phyloP scores from a whole-genome alignment of 1,140 invertebrate genomes.

The Metopolophium dirhodum region DNA sequence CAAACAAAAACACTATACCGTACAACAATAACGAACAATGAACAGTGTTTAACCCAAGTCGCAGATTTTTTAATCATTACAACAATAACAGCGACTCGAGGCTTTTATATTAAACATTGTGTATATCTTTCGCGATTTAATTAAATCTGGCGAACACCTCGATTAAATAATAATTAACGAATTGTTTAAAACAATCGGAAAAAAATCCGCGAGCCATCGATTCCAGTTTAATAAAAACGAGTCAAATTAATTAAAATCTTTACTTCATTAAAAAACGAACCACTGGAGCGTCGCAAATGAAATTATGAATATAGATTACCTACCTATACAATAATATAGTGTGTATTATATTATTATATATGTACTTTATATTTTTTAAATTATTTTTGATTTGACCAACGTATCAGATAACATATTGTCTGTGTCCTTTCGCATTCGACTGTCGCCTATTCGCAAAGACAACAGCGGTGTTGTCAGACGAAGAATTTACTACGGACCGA shows the following conservation, averaged over 20 bases:
- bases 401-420: too few relatives aligned
- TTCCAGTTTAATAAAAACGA: constrained; percentile 1
- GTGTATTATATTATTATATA: not conserved
- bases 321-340: not conserved
- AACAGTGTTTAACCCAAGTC: not conserved
- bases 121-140: constrained; percentile 13
- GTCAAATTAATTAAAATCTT: constrained; percentile 17
- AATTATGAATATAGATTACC: not conserved
- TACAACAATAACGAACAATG: not conserved
- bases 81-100: not conserved
- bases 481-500: not conserved
- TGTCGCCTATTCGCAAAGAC: not conserved
- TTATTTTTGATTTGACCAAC: not conserved
- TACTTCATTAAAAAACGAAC: constrained; percentile 5
- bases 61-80: constrained; percentile 19
- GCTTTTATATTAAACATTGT: constrained; percentile 20
- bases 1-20: not conserved
- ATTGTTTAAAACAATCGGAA: constrained; percentile 7
- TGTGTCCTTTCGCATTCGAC: not conserved
- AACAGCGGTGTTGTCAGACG: too few relatives aligned
- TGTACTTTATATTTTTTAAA: not conserved
- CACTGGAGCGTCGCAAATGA: not conserved
- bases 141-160: constrained; percentile 16
- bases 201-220: not conserved
- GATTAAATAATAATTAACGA: constrained; percentile 42